Evolutionary conservation across 2,113 vertebrate species (phyloP), one percentile per base, ranked within the genome.

Genomic region (Herpetotheres cachinnans): DNA sequence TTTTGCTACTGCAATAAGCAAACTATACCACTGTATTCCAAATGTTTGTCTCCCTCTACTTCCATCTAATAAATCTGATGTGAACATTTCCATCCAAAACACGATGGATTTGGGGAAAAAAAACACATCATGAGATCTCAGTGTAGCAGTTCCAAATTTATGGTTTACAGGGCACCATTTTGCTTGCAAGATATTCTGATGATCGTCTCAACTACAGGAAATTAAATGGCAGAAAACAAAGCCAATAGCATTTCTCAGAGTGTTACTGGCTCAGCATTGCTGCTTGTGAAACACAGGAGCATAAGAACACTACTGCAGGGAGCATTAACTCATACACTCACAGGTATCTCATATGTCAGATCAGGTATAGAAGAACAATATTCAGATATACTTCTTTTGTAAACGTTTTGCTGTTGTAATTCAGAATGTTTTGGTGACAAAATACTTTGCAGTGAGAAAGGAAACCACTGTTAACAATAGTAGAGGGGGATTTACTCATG

Each of bases 161-260:
- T 13, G 13, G 22, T 58, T 84, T 86, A 29, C 8, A 62, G 42
- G 38, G 49, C 59, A 66, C 2, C 2, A 27, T 73, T 83, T 67
- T 73, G 32, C 17, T 65, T 74, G 36, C 49, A 89, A 91, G 87
- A 93, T 89, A 26, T 67, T 66, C 46, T 81, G 58, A 77, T 54
- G 11, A 89, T 76, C 89, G 40, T 56, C 44, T 91, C 47, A 89
- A 18, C 72, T 36, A 81, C 90, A 94, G 93, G 84, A 97, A 94
- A 91, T 94, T 94, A 95, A 94, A 86, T 29, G 32, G 69, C 77
- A 91, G 65, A 91, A 94, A 86, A 84, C 65, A 89, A 89, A 94
- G 27, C 26, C 16, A 83, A 15, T 11, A 44, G 38, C 13, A 65
- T 69, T 91, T 47, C 12, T 21, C 32, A 16, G 25, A 18, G 26